Evolutionary conservation across 2,113 vertebrate genomes (phyloP), one percentile per base, ranked within the genome.

Genomic region (Nothocercus julius): DNA sequence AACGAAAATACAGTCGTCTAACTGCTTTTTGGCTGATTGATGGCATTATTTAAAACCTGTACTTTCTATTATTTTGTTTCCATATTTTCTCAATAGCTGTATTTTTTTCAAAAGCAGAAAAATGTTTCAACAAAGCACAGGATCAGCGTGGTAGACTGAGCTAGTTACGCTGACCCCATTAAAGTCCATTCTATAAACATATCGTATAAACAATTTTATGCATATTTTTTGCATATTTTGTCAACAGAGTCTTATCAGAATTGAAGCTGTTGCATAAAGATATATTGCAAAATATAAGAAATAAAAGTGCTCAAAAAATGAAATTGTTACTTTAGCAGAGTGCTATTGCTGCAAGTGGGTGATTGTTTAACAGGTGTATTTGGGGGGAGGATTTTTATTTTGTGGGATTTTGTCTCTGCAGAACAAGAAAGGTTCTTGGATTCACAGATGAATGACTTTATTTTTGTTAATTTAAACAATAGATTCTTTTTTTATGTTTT

Each of bases 371-470:
- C 1, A 72, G 9, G 54, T 68, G 12, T 5, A 20, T 84, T 79
- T 85, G 6, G 17, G 51, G 78, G 6, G 9, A 72, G 1, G 2
- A 0, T 51, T 62, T 24, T 21, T 36, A 81, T 82, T 14, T 15
- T 8, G 5, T 1, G 0, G 5, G 2, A 0, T 32, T 67, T 53
- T 77, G 1, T 67, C n/a, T 47, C 28, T 74, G 22, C 11, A 76
- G 53, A 93, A 64, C 3, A 66, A 4, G 14, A 53, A 45, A 74
- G 5, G 17, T 36, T 40, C 16, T 67, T 34, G 28, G 5, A 42
- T 18, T 67, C 11, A 62, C 18, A 8, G 21, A 47, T 19, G 11
- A 5, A 66, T 8, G 17, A 36, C 8, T 75, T 84, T 72, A 10
- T 32, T 73, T 87, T 68, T 58, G 1, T 56, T 69, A 22, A 13